phyloP scores from a whole-genome alignment of 92 coral and sea anemone species.

The Paramuricea clavata region DNA sequence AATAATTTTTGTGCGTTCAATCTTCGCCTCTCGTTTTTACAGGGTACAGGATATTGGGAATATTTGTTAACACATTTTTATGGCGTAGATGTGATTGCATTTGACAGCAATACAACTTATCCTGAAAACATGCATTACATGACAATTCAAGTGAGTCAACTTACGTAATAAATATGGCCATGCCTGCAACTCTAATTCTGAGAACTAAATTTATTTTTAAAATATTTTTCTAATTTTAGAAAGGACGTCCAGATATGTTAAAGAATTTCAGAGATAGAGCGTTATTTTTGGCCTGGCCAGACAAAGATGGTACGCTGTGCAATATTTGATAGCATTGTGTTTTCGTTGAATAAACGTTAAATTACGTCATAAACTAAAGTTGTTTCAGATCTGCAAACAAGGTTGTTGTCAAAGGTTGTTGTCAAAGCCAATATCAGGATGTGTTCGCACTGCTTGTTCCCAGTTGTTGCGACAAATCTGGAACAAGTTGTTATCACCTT shows the following conservation, averaged over 20 bases:
- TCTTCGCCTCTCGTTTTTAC: background rate
- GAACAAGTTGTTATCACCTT: no score
- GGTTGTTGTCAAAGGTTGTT: no score
- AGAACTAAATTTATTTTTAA: background rate
- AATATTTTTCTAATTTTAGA: constrained; percentile 35
- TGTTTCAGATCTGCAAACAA: no score
- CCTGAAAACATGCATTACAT: constrained; percentile 78
- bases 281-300: constrained; percentile 87
- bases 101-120: constrained; percentile 83
- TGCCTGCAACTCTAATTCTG: background rate
- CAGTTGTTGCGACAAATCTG: no score
- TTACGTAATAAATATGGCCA: no score
- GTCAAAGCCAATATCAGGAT: no score
- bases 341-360: no score
- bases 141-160: constrained; percentile 69
- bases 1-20: background rate
- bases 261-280: constrained; percentile 68
- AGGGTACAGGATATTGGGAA: constrained; percentile 99
- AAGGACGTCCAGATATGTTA: constrained; percentile 70
- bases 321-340: background rate
- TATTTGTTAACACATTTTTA: constrained; percentile 66
- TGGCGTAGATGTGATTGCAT: constrained; percentile 83
- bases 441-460: no score
- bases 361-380: no score
- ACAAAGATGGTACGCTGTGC: constrained; percentile 88